phyloP scores from a whole-genome alignment of 2,797 vertebrate species.

The Sebastes trivittatus region DNA sequence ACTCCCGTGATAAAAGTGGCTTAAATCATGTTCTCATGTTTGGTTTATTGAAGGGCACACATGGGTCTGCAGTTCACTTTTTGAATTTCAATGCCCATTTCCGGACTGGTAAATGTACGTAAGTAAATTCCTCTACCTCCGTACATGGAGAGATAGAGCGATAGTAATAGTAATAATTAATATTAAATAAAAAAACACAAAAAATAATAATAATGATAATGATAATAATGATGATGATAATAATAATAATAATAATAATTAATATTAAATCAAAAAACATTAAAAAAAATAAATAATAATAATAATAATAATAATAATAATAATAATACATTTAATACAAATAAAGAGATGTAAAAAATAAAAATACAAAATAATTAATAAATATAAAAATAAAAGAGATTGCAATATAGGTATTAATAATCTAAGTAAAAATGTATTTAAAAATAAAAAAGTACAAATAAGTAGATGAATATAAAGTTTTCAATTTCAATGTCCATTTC shows the following conservation, averaged over 20 bases:
- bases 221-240: neutral
- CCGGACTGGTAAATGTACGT: neutral
- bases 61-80: neutral
- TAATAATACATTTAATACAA: too few relatives aligned
- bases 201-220: neutral
- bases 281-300: neutral
- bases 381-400: too few relatives aligned
- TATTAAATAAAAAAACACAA: neutral
- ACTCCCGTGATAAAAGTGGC: conserved; percentile 20
- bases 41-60: neutral
- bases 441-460: too few relatives aligned
- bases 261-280: neutral
- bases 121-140: neutral
- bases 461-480: neutral
- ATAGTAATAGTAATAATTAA: neutral
- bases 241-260: neutral
- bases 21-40: conserved; percentile 13
- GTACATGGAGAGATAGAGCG: neutral
- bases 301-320: neutral
- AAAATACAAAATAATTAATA: too few relatives aligned
- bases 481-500: neutral
- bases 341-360: too few relatives aligned
- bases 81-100: neutral
- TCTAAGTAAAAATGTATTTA: too few relatives aligned
- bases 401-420: too few relatives aligned